Evolutionary conservation across 2,888 invertebrate genomes (phyloP), one percentile per base, ranked within the genome.

Genomic region (Pecten maximus): DNA sequence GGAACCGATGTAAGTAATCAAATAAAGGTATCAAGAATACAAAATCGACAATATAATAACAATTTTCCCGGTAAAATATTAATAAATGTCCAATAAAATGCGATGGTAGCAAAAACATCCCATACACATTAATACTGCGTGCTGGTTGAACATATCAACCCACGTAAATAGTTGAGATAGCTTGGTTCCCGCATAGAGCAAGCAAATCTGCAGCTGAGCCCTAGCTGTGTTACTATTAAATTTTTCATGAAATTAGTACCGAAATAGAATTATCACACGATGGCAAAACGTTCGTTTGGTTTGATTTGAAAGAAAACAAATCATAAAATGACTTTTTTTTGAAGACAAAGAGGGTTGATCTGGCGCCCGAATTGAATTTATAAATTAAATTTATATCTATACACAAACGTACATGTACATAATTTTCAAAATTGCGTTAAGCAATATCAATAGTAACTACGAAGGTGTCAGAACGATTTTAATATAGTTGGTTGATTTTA

Each of bases 1-100:
- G 74, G 74, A 74, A 74, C 74, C 16, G 35, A 74, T 74, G 74
- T 74, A 74, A 35, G 35, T 74, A 74, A 74, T 74, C 35, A 35
- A 74, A 74, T 74, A 74, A 35, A 35, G 4, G 28, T 2, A 74
- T 35, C 35, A 28, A 10, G 35, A 74, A 35, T 74, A 74, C 10
- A 28, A 74, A 35, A 12, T 16, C 35, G 35, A 35, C 35, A 28
- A 74, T 23, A 74, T 6, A 74, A 74, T 35, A 35, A 35, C 74
- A 74, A 74, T 74, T 35, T 74, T 74, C 74, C 23, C 35, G 28
- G 15, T 15, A 28, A 74, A 74, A 74, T 74, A 35, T 35, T 35
- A 74, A 74, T 74, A 74, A 74, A 74, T 0, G 10, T 74, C 74
- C 74, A 74, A 74, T 74, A 74, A 35, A 74, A 0, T 12, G 0